Evolutionary conservation across 1,140 invertebrate genomes (phyloP), one percentile per base, ranked within the genome.

Genomic region (Cheumatopsyche charites): DNA sequence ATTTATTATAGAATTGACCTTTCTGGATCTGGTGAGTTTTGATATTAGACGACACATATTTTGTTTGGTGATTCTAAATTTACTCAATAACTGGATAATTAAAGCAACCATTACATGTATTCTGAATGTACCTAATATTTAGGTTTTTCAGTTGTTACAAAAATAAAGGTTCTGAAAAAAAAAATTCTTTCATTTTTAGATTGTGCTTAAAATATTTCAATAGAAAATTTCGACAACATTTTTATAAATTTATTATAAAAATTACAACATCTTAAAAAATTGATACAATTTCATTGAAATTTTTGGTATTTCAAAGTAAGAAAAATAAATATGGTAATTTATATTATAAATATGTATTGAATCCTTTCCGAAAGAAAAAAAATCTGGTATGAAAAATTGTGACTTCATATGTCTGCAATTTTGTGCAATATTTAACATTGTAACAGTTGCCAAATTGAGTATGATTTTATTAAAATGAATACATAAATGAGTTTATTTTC

Each of bases 71-170:
- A 52, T 52, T 15, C 19, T 52, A 52, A 15, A 9, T 52, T 52
- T 52, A 52, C 19, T 52, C 1, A 15, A 52, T 17, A 19, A 52
- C n/a, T 52, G 15, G 19, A 7, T 52, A 19, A 52, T 52, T 52
- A 66, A 43, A 21, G 66, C 26, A 45, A 65, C 70, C 70, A 72
- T 75, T 72, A 70, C 62, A 75, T 71, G 52, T 73, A 70, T 67
- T 75, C 73, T 55, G 55, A 73, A 55, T 69, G 72, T 76, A 76
- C 75, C 75, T 76, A 76, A 76, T 76, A 76, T 76, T 76, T 76
- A 76, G 75, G 75, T 76, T 73, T 75, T 70, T 73, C 52, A 70
- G 71, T 73, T 74, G 69, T 72, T 75, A 63, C 67, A 43, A 67
- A 70, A 75, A 75, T 75, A 71, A 73, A 75, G 58, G 42, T 42